Evolutionary conservation across 1,140 invertebrate genomes (phyloP), one percentile per base, ranked within the genome.

Genomic region (Anoplolepis gracilipes): DNA sequence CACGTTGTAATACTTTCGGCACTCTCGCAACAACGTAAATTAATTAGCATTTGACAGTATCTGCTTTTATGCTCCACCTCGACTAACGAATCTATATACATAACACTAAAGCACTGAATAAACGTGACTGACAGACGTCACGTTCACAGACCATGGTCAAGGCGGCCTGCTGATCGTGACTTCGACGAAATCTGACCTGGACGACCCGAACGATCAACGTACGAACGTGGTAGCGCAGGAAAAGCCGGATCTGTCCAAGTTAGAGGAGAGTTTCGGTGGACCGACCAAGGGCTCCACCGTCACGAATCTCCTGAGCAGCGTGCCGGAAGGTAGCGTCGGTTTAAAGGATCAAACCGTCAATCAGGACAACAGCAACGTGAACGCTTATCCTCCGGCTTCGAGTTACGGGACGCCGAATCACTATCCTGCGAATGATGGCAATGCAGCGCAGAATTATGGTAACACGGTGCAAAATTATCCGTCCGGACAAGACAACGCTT

Each of bases 141-240:
- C 93, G 85, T 94, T 94, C 94, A 91, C 92, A 95, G 93, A 92
- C 82, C 79, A 90, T 75, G 87, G 88, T 61, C 85, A 85, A 19
- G 78, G 90, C 5, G 92, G 92, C 30, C 82, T 92, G 5, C 85
- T 92, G 86, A 90, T 92, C 64, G 81, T 82, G 67, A 92, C 91
- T 75, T 87, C 91, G 61, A 86, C 67, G 61, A 88, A 88, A 76
- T 72, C 87, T 64, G 79, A 84, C 64, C 76, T 46, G 55, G 53
- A 87, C 64, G 57, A 62, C 19, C 59, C 86, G 11, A 49, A 75
- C 39, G 64, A 92, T 11, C 76, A 88, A 36, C 36, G 36, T n/a
- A n/a, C 7, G 25, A 49, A 86, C 19, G 10, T 62, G 57, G 81
- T 81, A 3, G 6, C 25, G 2, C 33, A 28, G 1, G 36, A 22